A percentile compares a stretch with the other conserved stretches of the same genome.
Conservation (phyloP, 1,140 invertebrate genomes). For the Schlechtendalia chinensis region DNA sequence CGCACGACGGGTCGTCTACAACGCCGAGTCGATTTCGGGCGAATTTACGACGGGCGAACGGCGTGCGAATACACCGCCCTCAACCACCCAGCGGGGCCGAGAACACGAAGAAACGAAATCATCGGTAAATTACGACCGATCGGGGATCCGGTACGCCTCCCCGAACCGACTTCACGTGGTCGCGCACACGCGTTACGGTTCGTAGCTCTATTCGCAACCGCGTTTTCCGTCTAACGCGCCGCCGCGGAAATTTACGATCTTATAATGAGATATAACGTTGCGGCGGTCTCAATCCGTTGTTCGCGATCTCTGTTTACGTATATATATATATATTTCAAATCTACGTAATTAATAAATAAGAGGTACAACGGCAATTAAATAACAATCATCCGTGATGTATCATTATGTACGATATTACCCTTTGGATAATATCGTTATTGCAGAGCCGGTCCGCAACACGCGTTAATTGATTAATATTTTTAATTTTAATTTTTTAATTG, state of each 20-base stretch:
- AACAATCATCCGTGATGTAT: background rate
- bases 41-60: slow-evolving; percentile 12
- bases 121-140: slow-evolving; percentile 32
- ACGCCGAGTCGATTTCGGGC: background rate
- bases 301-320: background rate
- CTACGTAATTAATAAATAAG: slow-evolving; percentile 33
- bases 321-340: background rate
- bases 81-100: background rate
- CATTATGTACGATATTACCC: background rate
- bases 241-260: slow-evolving; percentile 34
- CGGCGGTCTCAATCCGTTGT: background rate
- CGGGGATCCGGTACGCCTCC: background rate
- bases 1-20: no score
- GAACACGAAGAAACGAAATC: slow-evolving; percentile 25
- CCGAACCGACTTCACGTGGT: background rate
- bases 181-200: background rate
- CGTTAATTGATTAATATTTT: slow-evolving; percentile 28
- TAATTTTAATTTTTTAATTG: background rate
- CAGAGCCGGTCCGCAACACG: background rate
- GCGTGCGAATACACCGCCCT: background rate
- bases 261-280: slow-evolving; percentile 37
- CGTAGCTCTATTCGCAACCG: background rate
- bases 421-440: slow-evolving; percentile 25
- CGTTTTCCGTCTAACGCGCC: background rate
- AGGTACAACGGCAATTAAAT: slow-evolving; percentile 26